Evolutionary conservation across 2,797 vertebrate species (phyloP).

Genomic region (Typhlichthys eigenmanni): DNA sequence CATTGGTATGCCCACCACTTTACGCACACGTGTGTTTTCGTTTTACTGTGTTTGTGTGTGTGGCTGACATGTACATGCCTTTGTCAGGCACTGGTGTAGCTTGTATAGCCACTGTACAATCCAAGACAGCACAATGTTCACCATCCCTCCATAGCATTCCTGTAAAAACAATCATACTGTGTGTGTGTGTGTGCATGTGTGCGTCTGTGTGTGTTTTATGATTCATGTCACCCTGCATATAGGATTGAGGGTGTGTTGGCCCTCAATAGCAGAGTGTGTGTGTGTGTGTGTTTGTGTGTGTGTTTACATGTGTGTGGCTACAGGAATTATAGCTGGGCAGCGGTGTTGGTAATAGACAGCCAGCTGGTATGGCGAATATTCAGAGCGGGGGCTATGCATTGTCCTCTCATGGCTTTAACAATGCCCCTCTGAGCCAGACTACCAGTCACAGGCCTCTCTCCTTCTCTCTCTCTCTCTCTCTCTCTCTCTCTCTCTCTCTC

Average conservation of each 20-base stretch:
- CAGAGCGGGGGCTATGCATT: slow-evolving; percentile 77
- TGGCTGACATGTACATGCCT: slow-evolving; percentile 52
- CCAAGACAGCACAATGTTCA: slow-evolving; percentile 11
- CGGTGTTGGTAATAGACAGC: slow-evolving; percentile 77
- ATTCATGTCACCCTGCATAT: slow-evolving; percentile 54
- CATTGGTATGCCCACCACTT: slow-evolving; percentile 21
- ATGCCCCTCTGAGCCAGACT: slow-evolving; percentile 77
- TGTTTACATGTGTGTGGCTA: slow-evolving; percentile 31
- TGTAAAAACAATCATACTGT: slow-evolving; percentile 14
- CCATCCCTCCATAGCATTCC: slow-evolving; percentile 9
- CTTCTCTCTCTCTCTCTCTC: slow-evolving; percentile 25
- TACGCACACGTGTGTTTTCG: background rate
- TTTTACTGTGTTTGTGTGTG: slow-evolving; percentile 18
- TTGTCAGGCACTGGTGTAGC: slow-evolving; percentile 55
- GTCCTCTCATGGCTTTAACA: slow-evolving; percentile 79
- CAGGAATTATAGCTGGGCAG: slow-evolving; percentile 63
- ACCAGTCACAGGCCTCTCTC: slow-evolving; percentile 74
- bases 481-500: slow-evolving; percentile 1
- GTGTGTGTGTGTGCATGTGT: background rate
- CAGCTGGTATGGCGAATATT: slow-evolving; percentile 84
- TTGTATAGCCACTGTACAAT: slow-evolving; percentile 42
- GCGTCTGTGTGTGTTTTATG: slow-evolving; percentile 23
- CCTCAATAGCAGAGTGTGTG: slow-evolving; percentile 8
- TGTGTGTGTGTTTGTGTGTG: slow-evolving; percentile 30
- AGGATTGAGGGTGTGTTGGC: slow-evolving; percentile 28